Evolutionary conservation across 2,113 vertebrate species (phyloP).

Genomic region (Nothoprocta pentlandii): DNA sequence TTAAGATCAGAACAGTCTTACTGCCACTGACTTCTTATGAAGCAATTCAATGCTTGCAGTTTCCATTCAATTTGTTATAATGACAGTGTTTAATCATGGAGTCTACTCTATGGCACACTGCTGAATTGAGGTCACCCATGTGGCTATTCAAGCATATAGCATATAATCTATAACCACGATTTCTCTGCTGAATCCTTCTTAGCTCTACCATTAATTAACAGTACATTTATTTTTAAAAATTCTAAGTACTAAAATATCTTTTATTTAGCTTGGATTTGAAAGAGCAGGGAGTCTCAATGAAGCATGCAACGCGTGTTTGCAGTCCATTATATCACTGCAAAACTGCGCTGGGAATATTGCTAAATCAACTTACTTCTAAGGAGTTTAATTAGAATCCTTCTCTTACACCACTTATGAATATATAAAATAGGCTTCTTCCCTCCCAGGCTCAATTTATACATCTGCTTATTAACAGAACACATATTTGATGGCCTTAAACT

Average conservation of each 20-base stretch:
- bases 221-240: slow-evolving; percentile 64
- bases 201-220: slow-evolving; percentile 78
- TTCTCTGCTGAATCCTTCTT: slow-evolving; percentile 72
- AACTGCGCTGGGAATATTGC: slow-evolving; percentile 34
- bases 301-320: slow-evolving; percentile 7
- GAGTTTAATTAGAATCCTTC: slow-evolving; percentile 69
- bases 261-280: slow-evolving; percentile 62
- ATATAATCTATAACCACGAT: slow-evolving; percentile 81
- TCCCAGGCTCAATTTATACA: slow-evolving; percentile 31
- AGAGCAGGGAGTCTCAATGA: slow-evolving; percentile 38
- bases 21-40: slow-evolving; percentile 74
- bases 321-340: background rate
- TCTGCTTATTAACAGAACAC: slow-evolving; percentile 41
- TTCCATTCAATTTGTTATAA: slow-evolving; percentile 86
- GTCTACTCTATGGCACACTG: slow-evolving; percentile 62
- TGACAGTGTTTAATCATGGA: slow-evolving; percentile 82
- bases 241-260: slow-evolving; percentile 50
- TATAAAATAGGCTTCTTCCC: slow-evolving; percentile 10
- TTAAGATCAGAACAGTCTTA: slow-evolving; percentile 78
- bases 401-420: slow-evolving; percentile 45
- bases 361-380: slow-evolving; percentile 53
- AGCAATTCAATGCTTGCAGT: slow-evolving; percentile 79
- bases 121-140: slow-evolving; percentile 84
- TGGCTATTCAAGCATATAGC: slow-evolving; percentile 79
- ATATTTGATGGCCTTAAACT: background rate